Percentiles rank a stretch among this genome's conserved stretches.
Conservation (phyloP, 2,113 vertebrate species). For the Tetrao urogallus region DNA sequence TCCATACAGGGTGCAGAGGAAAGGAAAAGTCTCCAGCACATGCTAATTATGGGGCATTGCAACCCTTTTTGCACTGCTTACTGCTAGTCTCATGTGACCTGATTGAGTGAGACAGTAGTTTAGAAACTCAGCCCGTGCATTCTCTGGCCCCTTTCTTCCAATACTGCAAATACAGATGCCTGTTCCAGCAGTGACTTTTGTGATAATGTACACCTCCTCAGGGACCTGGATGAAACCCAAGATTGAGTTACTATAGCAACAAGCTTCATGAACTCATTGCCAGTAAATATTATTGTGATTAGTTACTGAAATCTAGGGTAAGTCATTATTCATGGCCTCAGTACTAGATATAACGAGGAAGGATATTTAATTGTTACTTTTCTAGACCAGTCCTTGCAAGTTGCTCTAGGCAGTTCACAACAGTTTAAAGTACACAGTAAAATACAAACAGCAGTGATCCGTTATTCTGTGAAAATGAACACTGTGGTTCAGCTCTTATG, state of each 20-base stretch:
- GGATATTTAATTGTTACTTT: not conserved
- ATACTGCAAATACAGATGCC: not conserved
- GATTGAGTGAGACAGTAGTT: slow-evolving; percentile 29
- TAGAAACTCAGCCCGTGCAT: not conserved
- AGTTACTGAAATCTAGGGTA: slow-evolving; percentile 48
- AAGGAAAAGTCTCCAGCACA: not conserved
- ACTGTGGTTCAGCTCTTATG: not conserved
- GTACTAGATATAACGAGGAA: slow-evolving; percentile 19
- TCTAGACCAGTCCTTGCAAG: not conserved
- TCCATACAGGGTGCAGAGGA: not conserved
- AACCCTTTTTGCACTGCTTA: not conserved
- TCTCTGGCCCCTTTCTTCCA: not conserved
- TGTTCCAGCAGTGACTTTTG: slow-evolving; percentile 2
- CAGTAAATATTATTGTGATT: slow-evolving; percentile 61
- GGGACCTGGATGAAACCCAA: slow-evolving; percentile 35
- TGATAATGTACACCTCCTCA: slow-evolving; percentile 27
- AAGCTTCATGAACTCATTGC: not conserved
- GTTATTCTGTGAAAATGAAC: not conserved
- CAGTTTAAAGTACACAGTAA: not conserved
- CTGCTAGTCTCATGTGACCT: not conserved
- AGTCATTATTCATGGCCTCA: not conserved
- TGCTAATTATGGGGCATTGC: not conserved
- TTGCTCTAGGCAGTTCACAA: not conserved
- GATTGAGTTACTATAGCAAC: slow-evolving; percentile 44
- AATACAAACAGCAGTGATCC: not conserved